These are phyloP conservation scores for Agelas oroides DNA, from an alignment of 37 sponge, comb jelly and placozoan genomes.

Conservation along the genomic window DNA sequence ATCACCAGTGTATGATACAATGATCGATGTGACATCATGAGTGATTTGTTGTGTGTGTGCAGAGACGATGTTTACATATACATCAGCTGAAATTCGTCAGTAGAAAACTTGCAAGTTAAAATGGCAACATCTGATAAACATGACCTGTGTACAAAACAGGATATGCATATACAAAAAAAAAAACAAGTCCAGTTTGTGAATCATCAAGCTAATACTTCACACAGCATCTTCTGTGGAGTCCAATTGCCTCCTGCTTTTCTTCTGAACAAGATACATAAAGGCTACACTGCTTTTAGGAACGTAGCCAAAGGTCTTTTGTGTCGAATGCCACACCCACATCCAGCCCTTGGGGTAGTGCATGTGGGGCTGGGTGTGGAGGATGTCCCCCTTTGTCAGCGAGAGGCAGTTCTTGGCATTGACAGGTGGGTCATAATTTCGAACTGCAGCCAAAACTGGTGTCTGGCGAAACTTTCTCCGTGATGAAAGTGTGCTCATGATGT, in stretches of 20 bases:
- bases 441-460: constrained; percentile 17
- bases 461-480: neutral
- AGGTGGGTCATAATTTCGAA: constrained; percentile 39
- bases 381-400: constrained; percentile 40
- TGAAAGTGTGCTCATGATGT: neutral
- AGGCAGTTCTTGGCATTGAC: constrained; percentile 18
- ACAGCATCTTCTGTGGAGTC: constrained; percentile 23
- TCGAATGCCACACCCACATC: constrained; percentile 70
- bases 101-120: no score
- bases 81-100: no score
- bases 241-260: neutral
- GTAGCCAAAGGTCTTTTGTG: constrained; percentile 38
- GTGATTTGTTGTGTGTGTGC: no score
- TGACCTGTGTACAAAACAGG: no score
- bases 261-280: constrained; percentile 25
- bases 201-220: neutral
- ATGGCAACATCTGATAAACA: no score
- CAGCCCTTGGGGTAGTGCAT: constrained; percentile 58
- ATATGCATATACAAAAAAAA: no score
- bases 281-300: constrained; percentile 46
- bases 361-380: constrained; percentile 39
- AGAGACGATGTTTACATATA: no score
- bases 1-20: no score
- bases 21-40: no score
- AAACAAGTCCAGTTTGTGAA: no score